Evolutionary conservation across 2,888 invertebrate species (phyloP), one percentile per base, ranked within the genome.

Genomic region (Galerucella pusilla): DNA sequence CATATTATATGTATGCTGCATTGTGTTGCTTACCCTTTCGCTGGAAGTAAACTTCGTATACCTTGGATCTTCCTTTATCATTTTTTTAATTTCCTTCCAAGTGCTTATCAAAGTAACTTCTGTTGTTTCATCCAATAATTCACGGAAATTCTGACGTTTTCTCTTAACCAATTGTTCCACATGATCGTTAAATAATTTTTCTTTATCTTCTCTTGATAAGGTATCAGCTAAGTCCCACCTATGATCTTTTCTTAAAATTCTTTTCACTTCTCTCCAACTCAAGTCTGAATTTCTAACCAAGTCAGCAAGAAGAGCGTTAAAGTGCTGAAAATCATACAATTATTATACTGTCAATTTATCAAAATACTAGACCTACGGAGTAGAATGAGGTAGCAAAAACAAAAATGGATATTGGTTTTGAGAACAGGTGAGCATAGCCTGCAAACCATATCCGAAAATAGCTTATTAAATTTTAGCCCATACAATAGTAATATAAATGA

Each of bases 191-290:
- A 98, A 99, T 64, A 98, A 89, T 85, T 93, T 92, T 85, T 99
- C 99, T 87, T 97, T 97, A 85, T 98, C 97, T 77, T 98, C 97
- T 65, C 98, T 93, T 75, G 94, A 94, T 28, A 99, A 90, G 71
- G 94, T 91, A 74, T 97, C 97, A 0, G 96, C 96, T 64, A 96
- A 89, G 79, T 95, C 94, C 95, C 98, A 99, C 35, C 99, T 91
- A 83, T 97, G 96, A 88, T 99, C 99, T 85, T 99, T 99, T 79
- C 97, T 92, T 72, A 99, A 89, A 84, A 96, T 94, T 74, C 97
- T 94, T 87, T 98, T 97, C 0, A 97, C 97, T 85, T 99, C 99
- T 76, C 97, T 93, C 99, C 99, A 99, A 25, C 94, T 92, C 52
- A 96, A 89, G 85, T 98, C 98, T 0, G 97, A 93, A 85, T 97